Evolutionary conservation across 1,140 invertebrate species (phyloP), one percentile per base, ranked within the genome.

Genomic region (Aethina tumida): DNA sequence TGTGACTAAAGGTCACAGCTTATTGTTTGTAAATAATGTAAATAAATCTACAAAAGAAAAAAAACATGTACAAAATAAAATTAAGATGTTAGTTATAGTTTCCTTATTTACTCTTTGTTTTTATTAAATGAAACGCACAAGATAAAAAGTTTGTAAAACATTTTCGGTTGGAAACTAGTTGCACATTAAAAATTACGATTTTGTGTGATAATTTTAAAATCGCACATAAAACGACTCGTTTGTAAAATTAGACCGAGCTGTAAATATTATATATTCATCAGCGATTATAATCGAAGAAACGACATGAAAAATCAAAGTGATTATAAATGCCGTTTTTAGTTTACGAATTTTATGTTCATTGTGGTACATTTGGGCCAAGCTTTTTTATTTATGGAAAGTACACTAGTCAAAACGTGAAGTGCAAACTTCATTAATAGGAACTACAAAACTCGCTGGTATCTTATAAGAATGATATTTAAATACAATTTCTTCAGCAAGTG

Each of bases 381-480:
- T 32, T 32, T 46, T 52, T 47, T 47, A 49, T 53, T 51, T 53
- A 50, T 45, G 48, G 48, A 53, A 57, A 56, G 51, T 55, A 60
- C 56, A 52, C 58, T 62, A 62, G 58, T 62, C 58, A 62, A 57
- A 53, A 53, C 30, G 39, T 47, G 41, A 40, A 50, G 41, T 25
- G 39, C 41, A 41, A 35, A 45, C 50, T 50, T 53, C 53, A 56
- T 52, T 39, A 45, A 61, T 60, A 62, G 60, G 60, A 62, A 62
- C 60, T 62, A 55, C 58, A 59, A 62, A 59, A 62, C 60, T 62
- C 60, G 60, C 60, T 62, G 55, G 59, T 62, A 61, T 56, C 58
- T 59, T 56, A 49, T 62, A 62, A 62, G 58, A 60, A 56, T 48
- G 45, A 56, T 54, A 55, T 48, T 53, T 52, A 57, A 53, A 52